Conservation (phyloP, 2,113 vertebrate species). For the Aptenodytes patagonicus region DNA sequence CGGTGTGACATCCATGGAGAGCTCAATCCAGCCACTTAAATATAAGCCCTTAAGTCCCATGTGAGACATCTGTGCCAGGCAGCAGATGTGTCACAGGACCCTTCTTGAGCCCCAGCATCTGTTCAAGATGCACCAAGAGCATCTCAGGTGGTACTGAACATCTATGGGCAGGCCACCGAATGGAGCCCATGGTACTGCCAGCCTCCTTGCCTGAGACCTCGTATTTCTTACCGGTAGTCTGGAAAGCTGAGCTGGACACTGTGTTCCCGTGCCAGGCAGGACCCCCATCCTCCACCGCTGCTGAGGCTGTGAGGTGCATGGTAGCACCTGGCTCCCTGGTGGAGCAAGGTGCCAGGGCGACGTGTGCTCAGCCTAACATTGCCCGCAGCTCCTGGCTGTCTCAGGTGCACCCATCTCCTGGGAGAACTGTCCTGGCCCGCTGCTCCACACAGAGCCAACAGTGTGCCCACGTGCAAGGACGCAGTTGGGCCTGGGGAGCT, state of each 20-base stretch:
- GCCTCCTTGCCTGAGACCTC: neutral
- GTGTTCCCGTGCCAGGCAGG: neutral
- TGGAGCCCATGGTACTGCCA: neutral
- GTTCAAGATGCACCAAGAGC: neutral
- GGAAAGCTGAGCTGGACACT: neutral
- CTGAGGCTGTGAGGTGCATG: neutral
- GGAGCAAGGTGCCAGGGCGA: neutral
- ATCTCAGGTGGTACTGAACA: neutral
- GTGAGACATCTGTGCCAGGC: neutral
- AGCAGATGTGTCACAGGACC: neutral
- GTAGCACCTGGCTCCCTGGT: neutral
- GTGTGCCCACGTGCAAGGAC: rapidly evolving
- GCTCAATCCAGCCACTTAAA: neutral
- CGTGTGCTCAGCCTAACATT: neutral
- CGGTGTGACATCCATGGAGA: neutral
- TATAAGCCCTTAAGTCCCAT: neutral
- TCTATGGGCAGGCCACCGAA: neutral
- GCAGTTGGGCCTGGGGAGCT: neutral
- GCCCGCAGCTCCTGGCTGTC: neutral
- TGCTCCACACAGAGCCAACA: neutral
- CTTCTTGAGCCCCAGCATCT: neutral
- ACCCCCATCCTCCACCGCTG: rapidly evolving
- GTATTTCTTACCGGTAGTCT: neutral
- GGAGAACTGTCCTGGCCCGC: neutral
- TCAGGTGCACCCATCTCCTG: neutral